phyloP scores from a whole-genome alignment of 1,140 invertebrate genomes.

The Drosophila sp. region DNA sequence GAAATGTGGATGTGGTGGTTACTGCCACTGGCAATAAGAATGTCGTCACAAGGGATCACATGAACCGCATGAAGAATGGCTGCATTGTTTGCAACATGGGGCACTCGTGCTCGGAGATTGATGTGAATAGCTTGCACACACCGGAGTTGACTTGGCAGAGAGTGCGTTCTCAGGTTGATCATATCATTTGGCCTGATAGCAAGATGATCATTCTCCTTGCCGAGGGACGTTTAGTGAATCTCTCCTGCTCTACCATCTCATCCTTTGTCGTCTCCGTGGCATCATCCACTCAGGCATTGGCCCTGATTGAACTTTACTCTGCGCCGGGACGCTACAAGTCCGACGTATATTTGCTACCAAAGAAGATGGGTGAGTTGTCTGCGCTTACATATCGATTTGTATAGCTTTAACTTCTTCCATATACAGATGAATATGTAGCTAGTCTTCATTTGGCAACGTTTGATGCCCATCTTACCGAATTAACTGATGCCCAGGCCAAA shows the following conservation, averaged over 20 bases:
- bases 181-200: constrained; percentile 97
- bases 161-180: constrained; percentile 98
- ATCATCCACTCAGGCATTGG: constrained; percentile 96
- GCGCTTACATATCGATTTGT: too few species aligned
- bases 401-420: background rate
- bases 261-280: constrained; percentile 99
- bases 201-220: constrained; percentile 96
- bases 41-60: constrained; percentile 96
- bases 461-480: constrained; percentile 97
- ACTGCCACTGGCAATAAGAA: constrained; percentile 98
- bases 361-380: constrained; percentile 95
- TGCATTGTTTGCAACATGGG: constrained; percentile 99
- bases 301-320: constrained; percentile 97
- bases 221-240: constrained; percentile 97
- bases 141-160: constrained; percentile 98
- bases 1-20: constrained; percentile 96
- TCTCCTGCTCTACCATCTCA: constrained; percentile 98
- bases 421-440: constrained; percentile 73
- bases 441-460: constrained; percentile 96
- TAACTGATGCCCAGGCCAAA: constrained; percentile 98
- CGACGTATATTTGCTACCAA: constrained; percentile 98
- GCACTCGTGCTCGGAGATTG: constrained; percentile 98
- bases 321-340: constrained; percentile 96
- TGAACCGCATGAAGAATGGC: constrained; percentile 98
- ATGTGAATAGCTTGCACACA: constrained; percentile 97